Percentiles rank a stretch among this genome's conserved stretches.
Conservation (phyloP, 2,113 vertebrate species). For the chimpanzee (Pan troglodytes) region NHGRI_mPanTro3-v2.1_pri NC_072407.2:107962501-107963000, state of each 20-base stretch:
- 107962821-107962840: neutral
- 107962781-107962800: neutral
- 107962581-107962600: neutral
- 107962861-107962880: neutral
- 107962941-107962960: neutral
- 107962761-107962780: neutral
- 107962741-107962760: neutral
- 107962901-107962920: no score
- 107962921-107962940: neutral
- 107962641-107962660: neutral
- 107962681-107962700: neutral
- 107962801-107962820: neutral
- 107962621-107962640: neutral
- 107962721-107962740: neutral
- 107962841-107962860: neutral
- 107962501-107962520: neutral
- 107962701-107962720: neutral
- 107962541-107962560: neutral
- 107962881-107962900: neutral
- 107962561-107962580: neutral
- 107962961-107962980: no score
- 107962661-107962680: neutral
- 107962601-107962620: neutral
- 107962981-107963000: neutral
- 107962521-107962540: fast-evolving